Evolutionary conservation across 2,113 vertebrate species (phyloP), one percentile per base, ranked within the genome.

Genomic region (Sorex fumeus): DNA sequence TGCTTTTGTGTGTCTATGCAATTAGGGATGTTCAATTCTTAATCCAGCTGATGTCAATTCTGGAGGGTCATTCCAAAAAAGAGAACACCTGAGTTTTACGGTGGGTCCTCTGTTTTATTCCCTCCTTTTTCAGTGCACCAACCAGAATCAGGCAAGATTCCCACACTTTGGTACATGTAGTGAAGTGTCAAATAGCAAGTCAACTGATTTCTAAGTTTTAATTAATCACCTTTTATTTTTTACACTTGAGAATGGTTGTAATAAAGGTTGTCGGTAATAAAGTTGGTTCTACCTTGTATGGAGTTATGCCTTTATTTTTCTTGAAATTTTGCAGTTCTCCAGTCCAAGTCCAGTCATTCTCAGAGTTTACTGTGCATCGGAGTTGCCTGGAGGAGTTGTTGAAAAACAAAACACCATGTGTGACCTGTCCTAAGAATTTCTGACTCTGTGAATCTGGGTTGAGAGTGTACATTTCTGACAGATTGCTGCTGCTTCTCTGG

Each of bases 201-300:
- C 92, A 81, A 96, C 90, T 84, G 85, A 84, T 43, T 95, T 96
- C 88, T 60, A 66, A 85, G 96, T 88, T 94, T 95, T 88, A 93
- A 85, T 78, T 75, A 76, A 93, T 94, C 90, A 71, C 90, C 84
- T 43, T 88, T 96, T 93, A 93, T 96, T 97, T 95, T 96, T 95
- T 83, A 95, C 95, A 96, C 93, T 97, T 90, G 90, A 93, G 97
- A 97, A 89, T 94, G 95, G 79, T 96, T 98, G 96, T 97, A 96
- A 96, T 93, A 96, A 95, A 96, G 91, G 71, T 87, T 95, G 87
- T 97, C 96, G 95, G 96, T 96, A 98, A 98, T 98, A 98, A 98
- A 98, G 95, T 92, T 96, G 96, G 92, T 97, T 98, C 96, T 96
- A 94, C 94, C 95, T 97, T 91, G 74, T 45, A 0, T 84, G 89